Conservation (phyloP, 2,113 vertebrate genomes). For the Chinchilla lanigera region DNA sequence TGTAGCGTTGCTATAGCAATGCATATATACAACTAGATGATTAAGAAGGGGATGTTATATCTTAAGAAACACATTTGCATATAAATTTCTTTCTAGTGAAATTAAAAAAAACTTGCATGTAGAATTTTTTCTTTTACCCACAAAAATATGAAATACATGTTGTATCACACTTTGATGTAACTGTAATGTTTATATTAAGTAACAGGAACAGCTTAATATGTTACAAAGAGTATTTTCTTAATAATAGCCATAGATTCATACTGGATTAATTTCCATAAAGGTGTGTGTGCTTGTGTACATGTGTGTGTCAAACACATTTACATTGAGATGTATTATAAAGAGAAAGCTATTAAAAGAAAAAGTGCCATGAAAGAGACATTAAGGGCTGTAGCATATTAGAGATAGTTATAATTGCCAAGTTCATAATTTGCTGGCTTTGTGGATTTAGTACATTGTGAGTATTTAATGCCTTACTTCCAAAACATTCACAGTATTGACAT, state of each 20-base stretch:
- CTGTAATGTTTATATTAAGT: conserved; percentile 51
- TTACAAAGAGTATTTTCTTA: conserved; percentile 42
- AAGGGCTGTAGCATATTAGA: background rate
- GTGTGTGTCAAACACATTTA: background rate
- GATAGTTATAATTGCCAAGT: conserved; percentile 41
- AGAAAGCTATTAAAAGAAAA: background rate
- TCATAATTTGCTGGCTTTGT: background rate
- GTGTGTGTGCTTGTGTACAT: background rate
- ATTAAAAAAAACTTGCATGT: background rate
- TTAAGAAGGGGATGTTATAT: conserved; percentile 57
- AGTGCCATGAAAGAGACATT: background rate
- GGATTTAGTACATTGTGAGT: background rate
- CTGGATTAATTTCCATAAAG: background rate
- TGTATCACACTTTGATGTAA: conserved; percentile 28
- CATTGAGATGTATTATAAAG: background rate
- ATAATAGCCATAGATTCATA: conserved; percentile 20
- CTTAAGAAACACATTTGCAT: conserved; percentile 57
- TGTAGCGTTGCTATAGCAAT: conserved; percentile 72
- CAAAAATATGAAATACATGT: conserved; percentile 45
- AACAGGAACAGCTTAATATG: background rate
- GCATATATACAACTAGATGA: conserved; percentile 69
- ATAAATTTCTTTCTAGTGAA: conserved; percentile 58
- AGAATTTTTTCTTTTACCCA: conserved; percentile 30
- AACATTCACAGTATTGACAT: background rate
- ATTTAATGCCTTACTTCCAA: conserved; percentile 38